Evolutionary conservation across 2,113 vertebrate species (phyloP).

Genomic region (Lampris megalopsis): DNA sequence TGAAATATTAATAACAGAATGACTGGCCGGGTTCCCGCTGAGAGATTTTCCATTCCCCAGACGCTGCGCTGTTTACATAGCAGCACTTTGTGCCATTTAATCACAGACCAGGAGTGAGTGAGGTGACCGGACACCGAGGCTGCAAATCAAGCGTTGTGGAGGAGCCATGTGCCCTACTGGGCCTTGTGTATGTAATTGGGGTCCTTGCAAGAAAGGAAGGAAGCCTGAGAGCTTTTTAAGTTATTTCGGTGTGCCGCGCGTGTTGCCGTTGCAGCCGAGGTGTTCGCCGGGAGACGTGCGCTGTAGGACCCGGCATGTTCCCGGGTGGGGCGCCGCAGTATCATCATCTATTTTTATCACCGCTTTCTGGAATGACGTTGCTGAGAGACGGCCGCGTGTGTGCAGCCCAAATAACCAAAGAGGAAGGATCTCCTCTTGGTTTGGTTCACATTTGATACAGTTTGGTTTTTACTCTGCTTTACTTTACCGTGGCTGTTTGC

Average conservation of each 20-base stretch:
- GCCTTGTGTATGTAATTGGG: constrained; percentile 42
- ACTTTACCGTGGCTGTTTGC: neutral
- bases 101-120: constrained; percentile 61
- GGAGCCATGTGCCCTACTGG: too few relatives aligned
- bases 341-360: neutral
- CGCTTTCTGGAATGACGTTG: neutral
- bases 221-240: neutral
- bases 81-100: constrained; percentile 78
- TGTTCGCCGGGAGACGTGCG: neutral
- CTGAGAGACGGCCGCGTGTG: neutral
- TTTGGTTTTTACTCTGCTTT: neutral
- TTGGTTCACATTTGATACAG: too few relatives aligned
- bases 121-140: constrained; percentile 54
- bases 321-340: neutral
- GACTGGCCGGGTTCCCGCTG: constrained; percentile 73
- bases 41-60: constrained; percentile 75
- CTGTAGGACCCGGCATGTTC: neutral
- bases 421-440: neutral
- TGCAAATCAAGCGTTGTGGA: neutral
- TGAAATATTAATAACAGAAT: constrained; percentile 83
- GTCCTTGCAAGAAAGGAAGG: neutral
- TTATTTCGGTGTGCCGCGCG: constrained; percentile 24
- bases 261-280: neutral
- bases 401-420: neutral
- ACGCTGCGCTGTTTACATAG: constrained; percentile 79